Percentiles rank a stretch among this genome's conserved stretches.
Evolutionary conservation across 2,113 vertebrate genomes (phyloP).

Genomic region (Odocoileus virginianus): DNA sequence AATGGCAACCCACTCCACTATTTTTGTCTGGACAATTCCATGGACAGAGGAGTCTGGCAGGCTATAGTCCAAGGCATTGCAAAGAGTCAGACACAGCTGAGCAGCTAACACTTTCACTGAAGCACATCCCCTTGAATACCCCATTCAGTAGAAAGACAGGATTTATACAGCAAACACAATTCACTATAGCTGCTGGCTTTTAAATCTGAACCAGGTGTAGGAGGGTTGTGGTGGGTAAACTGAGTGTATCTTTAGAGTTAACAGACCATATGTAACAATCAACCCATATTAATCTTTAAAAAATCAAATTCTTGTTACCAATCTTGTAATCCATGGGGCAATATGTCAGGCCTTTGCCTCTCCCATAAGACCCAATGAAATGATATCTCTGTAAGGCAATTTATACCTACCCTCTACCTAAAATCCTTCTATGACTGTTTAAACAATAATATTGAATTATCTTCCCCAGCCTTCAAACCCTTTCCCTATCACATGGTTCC

Average conservation of each 20-base stretch:
- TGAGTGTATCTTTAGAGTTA: background rate
- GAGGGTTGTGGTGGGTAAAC: accelerated
- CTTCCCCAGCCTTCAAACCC: background rate
- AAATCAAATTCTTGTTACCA: background rate
- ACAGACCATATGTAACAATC: background rate
- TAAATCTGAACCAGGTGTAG: background rate
- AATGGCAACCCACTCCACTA: too few relatives aligned
- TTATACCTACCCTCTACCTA: background rate
- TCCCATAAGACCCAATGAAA: background rate
- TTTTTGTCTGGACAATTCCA: too few relatives aligned
- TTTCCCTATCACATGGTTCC: background rate
- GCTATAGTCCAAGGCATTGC: too few relatives aligned
- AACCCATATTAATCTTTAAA: background rate
- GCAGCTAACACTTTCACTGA: background rate
- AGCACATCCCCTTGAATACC: background rate
- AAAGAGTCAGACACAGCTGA: too few relatives aligned
- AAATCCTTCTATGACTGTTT: background rate
- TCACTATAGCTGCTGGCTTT: background rate
- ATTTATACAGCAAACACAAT: background rate
- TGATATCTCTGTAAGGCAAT: background rate
- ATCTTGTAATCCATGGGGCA: accelerated
- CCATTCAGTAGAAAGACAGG: background rate
- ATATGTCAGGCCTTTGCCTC: background rate
- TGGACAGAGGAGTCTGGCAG: too few relatives aligned
- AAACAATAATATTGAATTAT: background rate